Evolutionary conservation across 1,140 invertebrate species (phyloP).

Genomic region (Leptopilina clavipes): DNA sequence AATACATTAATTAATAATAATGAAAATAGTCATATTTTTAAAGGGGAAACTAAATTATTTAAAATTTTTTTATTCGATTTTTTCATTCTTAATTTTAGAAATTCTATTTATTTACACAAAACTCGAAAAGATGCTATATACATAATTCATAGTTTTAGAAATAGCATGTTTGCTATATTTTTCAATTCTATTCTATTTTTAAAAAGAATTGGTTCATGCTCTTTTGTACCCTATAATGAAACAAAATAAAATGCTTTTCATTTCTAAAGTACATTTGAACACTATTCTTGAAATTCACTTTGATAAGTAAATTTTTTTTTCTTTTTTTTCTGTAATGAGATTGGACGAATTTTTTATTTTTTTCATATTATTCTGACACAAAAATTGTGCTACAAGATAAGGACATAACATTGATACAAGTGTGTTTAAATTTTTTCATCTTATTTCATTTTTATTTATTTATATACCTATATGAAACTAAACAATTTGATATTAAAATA

Average conservation of each 20-base stretch:
- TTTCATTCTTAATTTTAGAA: constrained; percentile 21
- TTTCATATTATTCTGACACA: neutral
- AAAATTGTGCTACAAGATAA: neutral
- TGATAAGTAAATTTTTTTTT: neutral
- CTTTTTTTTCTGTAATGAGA: neutral
- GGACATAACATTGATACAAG: neutral
- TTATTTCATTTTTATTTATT: too few relatives aligned
- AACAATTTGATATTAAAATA: neutral
- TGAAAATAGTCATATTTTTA: too few relatives aligned
- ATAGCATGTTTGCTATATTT: neutral
- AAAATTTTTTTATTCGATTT: too few relatives aligned
- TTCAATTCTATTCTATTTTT: neutral
- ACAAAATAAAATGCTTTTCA: neutral
- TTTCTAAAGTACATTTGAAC: neutral
- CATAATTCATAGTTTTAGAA: constrained; percentile 25
- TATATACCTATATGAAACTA: too few relatives aligned
- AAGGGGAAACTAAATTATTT: too few relatives aligned
- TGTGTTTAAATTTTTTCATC: neutral
- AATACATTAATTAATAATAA: too few relatives aligned
- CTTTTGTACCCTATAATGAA: neutral
- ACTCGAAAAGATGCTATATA: neutral
- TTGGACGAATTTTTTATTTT: neutral
- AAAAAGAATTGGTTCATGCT: constrained; percentile 6
- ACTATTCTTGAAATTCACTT: neutral
- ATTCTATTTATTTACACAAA: neutral